Conservation (phyloP, 2,797 vertebrate genomes). For the Typhlichthys subterraneus region DNA sequence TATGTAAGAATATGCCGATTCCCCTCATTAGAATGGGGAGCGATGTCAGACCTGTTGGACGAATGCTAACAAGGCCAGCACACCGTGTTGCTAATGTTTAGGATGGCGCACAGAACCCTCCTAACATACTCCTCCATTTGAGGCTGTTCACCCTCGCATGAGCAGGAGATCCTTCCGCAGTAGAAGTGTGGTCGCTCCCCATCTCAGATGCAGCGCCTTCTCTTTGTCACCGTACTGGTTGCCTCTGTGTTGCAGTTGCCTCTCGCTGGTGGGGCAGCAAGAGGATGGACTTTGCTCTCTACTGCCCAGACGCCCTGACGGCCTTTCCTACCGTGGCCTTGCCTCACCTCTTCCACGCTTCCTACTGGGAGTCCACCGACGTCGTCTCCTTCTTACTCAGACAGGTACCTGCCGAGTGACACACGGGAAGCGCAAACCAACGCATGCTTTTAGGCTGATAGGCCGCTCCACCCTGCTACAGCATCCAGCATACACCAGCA, state of each 20-base stretch:
- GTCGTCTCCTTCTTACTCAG: slow-evolving; percentile 93
- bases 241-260: slow-evolving; percentile 74
- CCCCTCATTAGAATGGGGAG: no score
- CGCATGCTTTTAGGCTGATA: background rate
- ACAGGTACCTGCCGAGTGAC: slow-evolving; percentile 79
- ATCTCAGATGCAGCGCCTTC: background rate
- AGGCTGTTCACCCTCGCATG: no score
- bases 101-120: no score
- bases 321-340: slow-evolving; percentile 93
- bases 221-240: background rate
- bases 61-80: no score
- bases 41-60: no score
- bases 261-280: slow-evolving; percentile 94
- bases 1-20: no score
- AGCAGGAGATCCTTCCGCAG: no score
- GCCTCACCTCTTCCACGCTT: slow-evolving; percentile 95
- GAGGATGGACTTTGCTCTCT: slow-evolving; percentile 90
- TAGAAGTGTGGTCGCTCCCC: background rate
- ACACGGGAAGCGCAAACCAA: background rate
- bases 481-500: no score
- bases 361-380: slow-evolving; percentile 97
- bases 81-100: no score
- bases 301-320: slow-evolving; percentile 90
- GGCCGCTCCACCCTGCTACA: background rate
- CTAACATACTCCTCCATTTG: no score